phyloP scores from a whole-genome alignment of 2,113 vertebrate genomes.

The Oreochromis aureus region DNA sequence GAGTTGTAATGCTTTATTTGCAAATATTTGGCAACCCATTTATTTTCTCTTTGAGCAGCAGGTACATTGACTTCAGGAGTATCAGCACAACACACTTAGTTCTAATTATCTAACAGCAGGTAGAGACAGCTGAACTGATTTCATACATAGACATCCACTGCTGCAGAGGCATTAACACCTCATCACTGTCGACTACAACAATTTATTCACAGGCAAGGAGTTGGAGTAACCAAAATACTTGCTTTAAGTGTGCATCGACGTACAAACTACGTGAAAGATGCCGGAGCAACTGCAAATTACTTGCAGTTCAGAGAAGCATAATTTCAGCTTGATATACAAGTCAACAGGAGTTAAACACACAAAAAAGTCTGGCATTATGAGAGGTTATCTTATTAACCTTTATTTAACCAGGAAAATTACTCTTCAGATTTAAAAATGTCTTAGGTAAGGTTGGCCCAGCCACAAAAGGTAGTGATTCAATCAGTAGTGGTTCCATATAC shows the following conservation, averaged over 20 bases:
- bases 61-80: not conserved
- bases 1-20: not conserved
- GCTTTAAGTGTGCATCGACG: not conserved
- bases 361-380: not conserved
- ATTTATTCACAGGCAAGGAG: not conserved
- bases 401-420: not conserved
- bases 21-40: not conserved
- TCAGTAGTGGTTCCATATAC: not conserved
- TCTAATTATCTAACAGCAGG: not conserved
- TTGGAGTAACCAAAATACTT: not conserved
- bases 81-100: not conserved
- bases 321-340: not conserved
- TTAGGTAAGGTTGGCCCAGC: not conserved
- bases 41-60: not conserved
- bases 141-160: not conserved
- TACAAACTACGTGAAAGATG: not conserved
- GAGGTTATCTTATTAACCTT: not conserved
- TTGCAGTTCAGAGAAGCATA: not conserved
- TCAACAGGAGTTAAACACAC: not conserved
- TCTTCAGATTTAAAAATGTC: not conserved
- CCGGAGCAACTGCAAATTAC: not conserved
- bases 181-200: not conserved
- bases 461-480: not conserved
- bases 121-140: not conserved
- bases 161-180: not conserved